Evolutionary conservation across 2,797 vertebrate species (phyloP), one percentile per base, ranked within the genome.

Genomic region (Todus mexicanus): DNA sequence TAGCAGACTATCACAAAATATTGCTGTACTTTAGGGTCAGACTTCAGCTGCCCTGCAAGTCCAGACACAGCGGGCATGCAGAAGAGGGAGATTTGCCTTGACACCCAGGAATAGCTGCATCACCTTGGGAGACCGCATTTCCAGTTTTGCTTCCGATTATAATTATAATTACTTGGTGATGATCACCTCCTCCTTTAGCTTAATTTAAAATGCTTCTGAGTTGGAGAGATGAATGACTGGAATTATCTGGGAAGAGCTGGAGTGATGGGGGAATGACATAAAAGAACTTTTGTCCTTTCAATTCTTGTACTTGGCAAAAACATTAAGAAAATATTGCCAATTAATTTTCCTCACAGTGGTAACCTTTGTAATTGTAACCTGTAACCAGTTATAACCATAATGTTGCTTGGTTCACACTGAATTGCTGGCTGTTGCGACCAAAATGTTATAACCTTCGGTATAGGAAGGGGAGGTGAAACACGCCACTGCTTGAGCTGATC

Each of bases 161-260:
- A 92, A 94, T 93, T 92, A 84, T 92, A 94, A 95, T 96, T 96
- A 92, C 80, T 86, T 96, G 64, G 88, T 91, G 90, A 94, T 88
- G 85, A 91, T 91, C 74, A 88, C 60, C 80, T 95, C 90, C 80
- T 54, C 45, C 56, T 92, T 92, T 79, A 90, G 68, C 72, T 94
- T 93, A 94, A 96, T 95, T 96, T 95, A 74, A 93, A 93, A 86
- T 84, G 59, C 22, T 92, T 90, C 85, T 88, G 83, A 93, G 80
- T 73, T 95, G 88, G 71, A 93, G 56, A 93, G 56, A 79, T 84
- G 80, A 93, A 71, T 60, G 56, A 88, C 90, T 95, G 56, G 96
- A 92, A 96, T 94, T 92, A 95, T 54, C 53, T 91, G 71, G 83
- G 91, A 95, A 96, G 95, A 89, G 68, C 48, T 89, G 56, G 33